A percentile compares a stretch with the other conserved stretches of the same genome.
Evolutionary conservation across 2,113 vertebrate genomes (phyloP).

Genomic region (Salvelinus alpinus): DNA sequence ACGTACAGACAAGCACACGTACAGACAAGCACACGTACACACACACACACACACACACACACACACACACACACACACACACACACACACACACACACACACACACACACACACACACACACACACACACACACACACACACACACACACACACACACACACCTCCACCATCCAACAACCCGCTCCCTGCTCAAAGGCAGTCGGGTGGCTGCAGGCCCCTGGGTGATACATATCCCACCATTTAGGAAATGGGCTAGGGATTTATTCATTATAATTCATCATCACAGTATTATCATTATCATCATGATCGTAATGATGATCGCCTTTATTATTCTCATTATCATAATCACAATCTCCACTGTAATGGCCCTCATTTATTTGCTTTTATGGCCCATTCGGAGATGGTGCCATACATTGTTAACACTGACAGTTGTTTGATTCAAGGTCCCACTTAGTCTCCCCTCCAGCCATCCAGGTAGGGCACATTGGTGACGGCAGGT

Average conservation of each 20-base stretch:
- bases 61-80: background rate
- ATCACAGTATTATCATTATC: slow-evolving; percentile 71
- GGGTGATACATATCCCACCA: slow-evolving; percentile 64
- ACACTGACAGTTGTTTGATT: slow-evolving; percentile 72
- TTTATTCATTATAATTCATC: slow-evolving; percentile 72
- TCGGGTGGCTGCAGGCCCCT: slow-evolving; percentile 47
- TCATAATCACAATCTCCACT: slow-evolving; percentile 73
- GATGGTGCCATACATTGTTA: slow-evolving; percentile 38
- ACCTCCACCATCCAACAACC: slow-evolving; percentile 24
- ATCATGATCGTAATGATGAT: slow-evolving; percentile 72
- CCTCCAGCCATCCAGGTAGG: slow-evolving; percentile 39
- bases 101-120: background rate
- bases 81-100: background rate
- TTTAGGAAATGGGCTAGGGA: slow-evolving; percentile 69
- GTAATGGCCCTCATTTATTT: slow-evolving; percentile 71
- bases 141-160: background rate
- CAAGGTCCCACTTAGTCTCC: slow-evolving; percentile 66
- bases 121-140: background rate
- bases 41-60: background rate
- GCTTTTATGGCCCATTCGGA: slow-evolving; percentile 69
- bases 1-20: background rate
- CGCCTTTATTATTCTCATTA: slow-evolving; percentile 79
- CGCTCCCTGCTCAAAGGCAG: slow-evolving; percentile 33
- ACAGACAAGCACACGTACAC: background rate
- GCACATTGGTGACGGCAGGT: slow-evolving; percentile 10